phyloP scores from a whole-genome alignment of 2,888 invertebrate genomes.

The Adelognathus sp. region DNA sequence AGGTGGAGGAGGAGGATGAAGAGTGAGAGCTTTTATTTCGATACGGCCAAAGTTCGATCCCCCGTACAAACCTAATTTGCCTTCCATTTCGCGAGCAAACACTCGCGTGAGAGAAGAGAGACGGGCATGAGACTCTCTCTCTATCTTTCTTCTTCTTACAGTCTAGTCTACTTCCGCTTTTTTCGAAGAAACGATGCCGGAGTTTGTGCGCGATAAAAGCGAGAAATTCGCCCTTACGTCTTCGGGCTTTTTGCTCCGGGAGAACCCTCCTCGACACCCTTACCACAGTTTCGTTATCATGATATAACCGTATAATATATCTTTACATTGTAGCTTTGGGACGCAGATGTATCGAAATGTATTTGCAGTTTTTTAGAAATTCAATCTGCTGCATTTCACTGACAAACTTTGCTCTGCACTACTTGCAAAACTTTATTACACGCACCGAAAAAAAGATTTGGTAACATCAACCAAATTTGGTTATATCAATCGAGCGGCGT shows the following conservation, averaged over 20 bases:
- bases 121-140: background rate
- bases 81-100: constrained; percentile 79
- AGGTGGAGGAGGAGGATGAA: constrained; percentile 4
- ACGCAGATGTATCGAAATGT: no score
- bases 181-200: background rate
- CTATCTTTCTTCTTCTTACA: background rate
- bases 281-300: no score
- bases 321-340: no score
- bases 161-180: constrained; percentile 7
- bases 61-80: constrained; percentile 79
- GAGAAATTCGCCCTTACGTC: background rate
- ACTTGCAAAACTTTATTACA: no score
- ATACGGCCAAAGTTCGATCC: constrained; percentile 75
- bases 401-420: no score
- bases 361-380: no score
- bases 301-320: no score
- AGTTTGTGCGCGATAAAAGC: background rate
- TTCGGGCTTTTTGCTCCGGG: background rate
- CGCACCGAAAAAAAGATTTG: no score
- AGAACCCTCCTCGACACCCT: background rate
- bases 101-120: constrained; percentile 63
- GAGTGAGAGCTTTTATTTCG: constrained; percentile 75
- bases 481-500: no score
- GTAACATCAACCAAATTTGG: no score
- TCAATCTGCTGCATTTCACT: no score